Base-by-base conservation (phyloP, 2,797 vertebrate species). In the Psittacula echo region DNA sequence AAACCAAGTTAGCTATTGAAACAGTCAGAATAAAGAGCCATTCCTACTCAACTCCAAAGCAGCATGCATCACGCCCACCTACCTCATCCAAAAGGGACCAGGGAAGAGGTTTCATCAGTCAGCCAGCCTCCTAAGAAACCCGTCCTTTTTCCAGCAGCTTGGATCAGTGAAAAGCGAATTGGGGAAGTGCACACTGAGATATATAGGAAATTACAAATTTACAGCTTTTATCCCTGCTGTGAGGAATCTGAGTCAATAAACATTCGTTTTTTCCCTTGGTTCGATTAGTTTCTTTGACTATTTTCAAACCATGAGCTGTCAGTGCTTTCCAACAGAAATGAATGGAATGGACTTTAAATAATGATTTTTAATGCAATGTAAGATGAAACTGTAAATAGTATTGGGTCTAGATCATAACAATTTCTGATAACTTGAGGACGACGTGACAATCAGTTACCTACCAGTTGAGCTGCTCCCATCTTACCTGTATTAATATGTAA, bases 341-440 rank as follows among this genome's bases (percentile, higher is more conserved):
- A 95, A 96, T 83, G 90, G 92, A 93, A 80, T 77, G 50, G 90
- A 91, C 94, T 95, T 89, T 91, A 96, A 93, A 80, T 79, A 44
- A 61, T 26, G 13, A 37, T 61, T 87, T 90, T 79, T 85, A 82
- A 70, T 58, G 79, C 60, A 84, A 8, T 0, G 0, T 30, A 54
- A 64, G 62, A 53, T 64, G 82, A 34, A 88, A 60, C 27, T 96
- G 86, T 87, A 93, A 91, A 64, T 66, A 80, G 17, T 17, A 21
- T 8, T 91, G 53, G 30, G 4, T 84, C 73, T 61, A 70, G 53
- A 54, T 37, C 10, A 1, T 26, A 70, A 39, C 15, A 17, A 3
- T 83, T 78, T 78, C 94, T 72, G 48, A 4, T 64, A 75, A 72
- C 66, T 87, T 32, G 58, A 83, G 75, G 54, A 53, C 48, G 45